Conservation (phyloP, 2,888 invertebrate species). For the Heteromyza rotundicornis region DNA sequence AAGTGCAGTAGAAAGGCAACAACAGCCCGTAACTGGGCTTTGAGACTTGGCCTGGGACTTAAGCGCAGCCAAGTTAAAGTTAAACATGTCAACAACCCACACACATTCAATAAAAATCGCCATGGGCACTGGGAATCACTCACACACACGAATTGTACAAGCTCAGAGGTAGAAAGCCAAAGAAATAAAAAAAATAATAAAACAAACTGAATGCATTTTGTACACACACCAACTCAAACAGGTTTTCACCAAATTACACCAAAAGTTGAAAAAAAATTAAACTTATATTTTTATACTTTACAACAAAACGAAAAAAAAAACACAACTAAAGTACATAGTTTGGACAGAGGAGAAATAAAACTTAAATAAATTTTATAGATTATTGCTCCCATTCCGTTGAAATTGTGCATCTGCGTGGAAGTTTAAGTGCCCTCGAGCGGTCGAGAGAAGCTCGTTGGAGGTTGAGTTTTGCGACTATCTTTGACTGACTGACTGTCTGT, state of each 20-base stretch:
- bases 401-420: slow-evolving; percentile 4
- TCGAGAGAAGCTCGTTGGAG: neutral
- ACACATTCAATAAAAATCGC: no score
- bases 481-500: no score
- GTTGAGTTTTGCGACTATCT: neutral
- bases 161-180: neutral
- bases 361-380: no score
- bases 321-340: no score
- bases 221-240: neutral
- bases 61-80: neutral
- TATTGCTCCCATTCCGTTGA: slow-evolving; percentile 1
- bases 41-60: neutral
- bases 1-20: no score
- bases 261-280: neutral
- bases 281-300: neutral
- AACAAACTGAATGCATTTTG: slow-evolving; percentile 4
- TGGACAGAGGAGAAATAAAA: no score
- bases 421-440: neutral
- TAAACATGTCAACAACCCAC: slow-evolving; percentile 5
- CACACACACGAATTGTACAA: neutral
- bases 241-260: neutral
- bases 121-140: neutral
- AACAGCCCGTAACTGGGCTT: no score
- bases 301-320: no score
- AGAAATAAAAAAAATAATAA: no score